Evolutionary conservation across 1,140 invertebrate genomes (phyloP), one percentile per base, ranked within the genome.

Genomic region (Aleiodes sp.): DNA sequence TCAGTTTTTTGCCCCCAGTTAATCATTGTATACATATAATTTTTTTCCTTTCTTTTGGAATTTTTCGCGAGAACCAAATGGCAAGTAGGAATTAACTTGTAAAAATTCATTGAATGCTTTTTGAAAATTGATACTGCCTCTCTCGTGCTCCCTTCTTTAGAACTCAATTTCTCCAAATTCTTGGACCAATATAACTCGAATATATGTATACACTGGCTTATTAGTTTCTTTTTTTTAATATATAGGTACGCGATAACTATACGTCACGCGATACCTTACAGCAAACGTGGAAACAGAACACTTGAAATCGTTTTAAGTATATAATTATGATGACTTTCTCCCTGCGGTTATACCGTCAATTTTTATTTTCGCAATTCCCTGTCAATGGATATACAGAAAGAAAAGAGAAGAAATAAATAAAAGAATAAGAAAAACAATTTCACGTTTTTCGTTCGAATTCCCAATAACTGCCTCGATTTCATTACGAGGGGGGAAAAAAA

Each of bases 131-230:
- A n/a, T n/a, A n/a, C n/a, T n/a, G n/a, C n/a, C n/a, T n/a, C n/a
- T n/a, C n/a, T n/a, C n/a, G n/a, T n/a, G n/a, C n/a, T 75, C 73
- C 73, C 74, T 41, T 64, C 61, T 43, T 19, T 26, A 9, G 31
- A 12, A 28, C 43, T 52, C 46, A 52, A 16, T 52, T 52, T 24
- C 21, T 10, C 21, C 46, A 19, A 52, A 52, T 52, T 52, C 46
- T 52, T 21, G 26, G 46, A 52, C 19, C 21, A 52, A 52, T 52
- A 52, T 19, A 16, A 52, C 16, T 24, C 21, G 46, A 52, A 24
- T 52, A 52, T 52, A 16, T 46, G 19, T 46, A 21, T 52, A 52
- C 46, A 43, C 3, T 43, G 3, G n/a, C 26, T 21, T 52, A 24
- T 52, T 52, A 52, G 46, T 16, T 16, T 24, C 46, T 24, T 52